Evolutionary conservation across 2,113 vertebrate species (phyloP).

Genomic region (Platichthys flesus): DNA sequence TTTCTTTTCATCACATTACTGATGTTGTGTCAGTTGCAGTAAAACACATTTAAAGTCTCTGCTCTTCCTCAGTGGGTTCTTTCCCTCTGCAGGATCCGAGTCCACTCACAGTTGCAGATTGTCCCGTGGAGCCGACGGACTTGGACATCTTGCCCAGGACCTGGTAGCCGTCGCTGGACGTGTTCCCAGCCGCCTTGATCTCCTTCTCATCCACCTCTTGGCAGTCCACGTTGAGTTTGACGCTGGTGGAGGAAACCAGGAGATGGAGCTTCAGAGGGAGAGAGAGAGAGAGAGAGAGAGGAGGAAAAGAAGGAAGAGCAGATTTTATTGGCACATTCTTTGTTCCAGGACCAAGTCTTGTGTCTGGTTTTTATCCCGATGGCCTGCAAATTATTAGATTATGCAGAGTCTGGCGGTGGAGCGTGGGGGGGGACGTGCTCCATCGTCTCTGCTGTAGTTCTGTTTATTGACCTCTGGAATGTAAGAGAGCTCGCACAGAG

Average conservation of each 20-base stretch:
- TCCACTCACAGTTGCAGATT: slow-evolving; percentile 88
- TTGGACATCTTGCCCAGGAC: slow-evolving; percentile 93
- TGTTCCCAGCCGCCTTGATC: slow-evolving; percentile 90
- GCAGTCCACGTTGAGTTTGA: slow-evolving; percentile 95
- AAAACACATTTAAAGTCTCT: not conserved
- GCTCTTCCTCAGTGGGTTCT: not conserved
- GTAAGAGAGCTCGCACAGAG: not conserved
- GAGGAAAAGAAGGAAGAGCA: slow-evolving; percentile 6
- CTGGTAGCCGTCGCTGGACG: slow-evolving; percentile 93
- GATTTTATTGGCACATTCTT: slow-evolving; percentile 42
- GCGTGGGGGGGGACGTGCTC: not conserved
- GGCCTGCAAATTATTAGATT: slow-evolving; percentile 48
- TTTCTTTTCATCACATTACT: no score
- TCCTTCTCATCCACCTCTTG: slow-evolving; percentile 89
- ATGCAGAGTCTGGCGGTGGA: not conserved
- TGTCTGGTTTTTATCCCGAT: slow-evolving; percentile 55
- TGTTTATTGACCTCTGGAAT: slow-evolving; percentile 37
- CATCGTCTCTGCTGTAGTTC: not conserved
- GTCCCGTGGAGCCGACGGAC: slow-evolving; percentile 83
- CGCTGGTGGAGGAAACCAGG: slow-evolving; percentile 89
- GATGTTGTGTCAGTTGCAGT: no score
- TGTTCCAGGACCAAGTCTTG: slow-evolving; percentile 37
- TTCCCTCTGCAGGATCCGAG: no score
- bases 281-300: not conserved
- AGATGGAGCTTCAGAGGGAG: slow-evolving; percentile 87